A percentile compares a stretch with the other conserved stretches of the same genome.
phyloP scores from a whole-genome alignment of 2,888 invertebrate genomes.

The Pollenia labialis region DNA sequence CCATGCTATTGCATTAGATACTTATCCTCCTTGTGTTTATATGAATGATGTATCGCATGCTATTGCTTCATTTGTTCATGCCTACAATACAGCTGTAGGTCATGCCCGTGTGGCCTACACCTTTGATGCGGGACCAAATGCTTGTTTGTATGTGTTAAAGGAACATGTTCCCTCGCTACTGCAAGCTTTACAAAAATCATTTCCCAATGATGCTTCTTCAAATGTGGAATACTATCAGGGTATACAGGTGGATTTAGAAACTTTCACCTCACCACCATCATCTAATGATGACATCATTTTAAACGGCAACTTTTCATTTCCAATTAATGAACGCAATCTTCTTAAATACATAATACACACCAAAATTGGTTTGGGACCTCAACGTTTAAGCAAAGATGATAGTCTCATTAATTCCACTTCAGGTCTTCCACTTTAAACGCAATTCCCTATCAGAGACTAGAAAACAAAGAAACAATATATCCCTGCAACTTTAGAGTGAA shows the following conservation, averaged over 20 bases:
- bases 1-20: slow-evolving; percentile 96
- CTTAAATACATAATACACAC: slow-evolving; percentile 94
- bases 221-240: slow-evolving; percentile 86
- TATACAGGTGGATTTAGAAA: slow-evolving; percentile 82
- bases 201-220: slow-evolving; percentile 86
- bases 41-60: slow-evolving; percentile 94
- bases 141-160: slow-evolving; percentile 93
- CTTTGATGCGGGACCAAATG: slow-evolving; percentile 99
- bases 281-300: slow-evolving; percentile 39
- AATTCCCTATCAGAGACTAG: not conserved
- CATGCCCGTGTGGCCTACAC: slow-evolving; percentile 94
- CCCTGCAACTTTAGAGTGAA: slow-evolving; percentile 63
- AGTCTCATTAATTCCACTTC: slow-evolving; percentile 85
- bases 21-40: slow-evolving; percentile 96
- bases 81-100: slow-evolving; percentile 90
- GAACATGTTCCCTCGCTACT: slow-evolving; percentile 89
- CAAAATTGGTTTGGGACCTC: slow-evolving; percentile 92
- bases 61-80: slow-evolving; percentile 92
- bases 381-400: slow-evolving; percentile 81
- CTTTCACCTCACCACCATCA: slow-evolving; percentile 25
- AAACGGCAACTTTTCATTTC: slow-evolving; percentile 71
- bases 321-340: slow-evolving; percentile 84
- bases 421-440: slow-evolving; percentile 75
- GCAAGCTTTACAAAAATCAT: slow-evolving; percentile 88
- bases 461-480: not conserved